phyloP scores from a whole-genome alignment of 2,113 vertebrate genomes.

The Grammomys surdaster region DNA sequence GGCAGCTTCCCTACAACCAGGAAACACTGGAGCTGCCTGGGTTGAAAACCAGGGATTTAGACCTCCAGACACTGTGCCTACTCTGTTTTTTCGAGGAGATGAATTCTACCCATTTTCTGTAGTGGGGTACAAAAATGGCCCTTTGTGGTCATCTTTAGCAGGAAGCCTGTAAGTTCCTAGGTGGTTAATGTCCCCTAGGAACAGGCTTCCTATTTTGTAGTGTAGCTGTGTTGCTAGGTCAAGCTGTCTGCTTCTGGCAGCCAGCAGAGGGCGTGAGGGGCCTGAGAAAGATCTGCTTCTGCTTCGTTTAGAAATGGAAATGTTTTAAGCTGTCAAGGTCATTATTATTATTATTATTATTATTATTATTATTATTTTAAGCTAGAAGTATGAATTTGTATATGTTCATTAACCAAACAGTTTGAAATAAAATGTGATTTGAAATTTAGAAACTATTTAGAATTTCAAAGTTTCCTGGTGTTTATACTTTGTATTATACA shows the following conservation, averaged over 20 bases:
- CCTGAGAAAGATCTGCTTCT: slow-evolving; percentile 58
- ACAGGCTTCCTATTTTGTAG: not conserved
- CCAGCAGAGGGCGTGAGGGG: slow-evolving; percentile 75
- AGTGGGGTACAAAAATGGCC: slow-evolving; percentile 27
- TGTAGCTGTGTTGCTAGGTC: slow-evolving; percentile 10
- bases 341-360: not conserved
- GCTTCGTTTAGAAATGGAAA: slow-evolving; percentile 69
- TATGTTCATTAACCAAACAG: slow-evolving; percentile 27
- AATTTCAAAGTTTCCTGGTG: slow-evolving; percentile 39
- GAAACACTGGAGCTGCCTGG: not conserved
- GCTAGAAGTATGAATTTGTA: slow-evolving; percentile 4
- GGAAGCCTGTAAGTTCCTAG: slow-evolving; percentile 5
- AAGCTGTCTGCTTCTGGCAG: slow-evolving; percentile 35
- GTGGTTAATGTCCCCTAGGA: not conserved
- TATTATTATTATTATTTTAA: not conserved
- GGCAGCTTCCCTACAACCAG: slow-evolving; percentile 2
- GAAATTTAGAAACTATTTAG: slow-evolving; percentile 55
- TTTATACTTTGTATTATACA: slow-evolving; percentile 35
- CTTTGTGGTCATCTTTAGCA: slow-evolving; percentile 5
- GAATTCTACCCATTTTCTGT: not conserved
- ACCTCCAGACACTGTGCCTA: slow-evolving; percentile 34
- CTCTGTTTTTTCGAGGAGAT: not conserved
- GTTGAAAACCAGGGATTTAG: slow-evolving; percentile 36
- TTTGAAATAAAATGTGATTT: slow-evolving; percentile 52
- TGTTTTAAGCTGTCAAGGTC: slow-evolving; percentile 50